Percentiles rank a stretch among this genome's conserved stretches.
These are phyloP conservation scores for Cyprinodon variegatus DNA, from an alignment of 2,113 vertebrate species.

Conservation along the genomic window DNA sequence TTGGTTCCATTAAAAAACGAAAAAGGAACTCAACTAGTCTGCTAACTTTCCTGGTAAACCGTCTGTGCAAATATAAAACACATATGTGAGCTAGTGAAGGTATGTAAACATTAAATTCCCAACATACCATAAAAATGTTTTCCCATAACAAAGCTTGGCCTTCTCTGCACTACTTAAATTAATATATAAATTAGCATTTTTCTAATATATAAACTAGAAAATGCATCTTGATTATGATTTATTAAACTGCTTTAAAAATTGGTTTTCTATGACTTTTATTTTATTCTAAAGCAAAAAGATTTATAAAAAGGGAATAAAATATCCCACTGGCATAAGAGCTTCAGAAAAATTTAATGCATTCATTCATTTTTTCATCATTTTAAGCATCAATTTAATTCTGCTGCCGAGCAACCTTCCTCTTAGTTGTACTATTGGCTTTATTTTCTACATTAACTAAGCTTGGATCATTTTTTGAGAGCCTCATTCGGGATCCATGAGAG, in stretches of 20 bases:
- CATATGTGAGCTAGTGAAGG: neutral
- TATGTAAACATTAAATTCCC: neutral
- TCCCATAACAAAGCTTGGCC: conserved; percentile 2
- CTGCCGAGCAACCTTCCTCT: neutral
- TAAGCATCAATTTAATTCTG: neutral
- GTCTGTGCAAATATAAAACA: conserved; percentile 19
- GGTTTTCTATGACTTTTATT: too few relatives aligned
- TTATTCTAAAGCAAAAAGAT: too few relatives aligned
- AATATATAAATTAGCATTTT: too few relatives aligned
- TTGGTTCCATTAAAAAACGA: conserved; percentile 1
- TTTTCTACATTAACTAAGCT: neutral
- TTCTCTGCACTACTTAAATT: neutral
- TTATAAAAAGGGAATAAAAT: too few relatives aligned
- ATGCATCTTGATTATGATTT: too few relatives aligned
- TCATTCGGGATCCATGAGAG: neutral
- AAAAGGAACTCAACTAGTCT: conserved; percentile 10
- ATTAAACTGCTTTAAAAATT: too few relatives aligned
- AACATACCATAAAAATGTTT: neutral
- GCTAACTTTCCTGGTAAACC: conserved; percentile 15
- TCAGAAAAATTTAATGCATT: too few relatives aligned
- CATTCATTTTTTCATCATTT: too few relatives aligned
- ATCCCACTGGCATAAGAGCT: too few relatives aligned
- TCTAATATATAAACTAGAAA: too few relatives aligned
- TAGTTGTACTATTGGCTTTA: neutral
- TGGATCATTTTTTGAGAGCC: neutral